Conservation (phyloP, 2,797 vertebrate species). For the Ciconia nigra region DNA sequence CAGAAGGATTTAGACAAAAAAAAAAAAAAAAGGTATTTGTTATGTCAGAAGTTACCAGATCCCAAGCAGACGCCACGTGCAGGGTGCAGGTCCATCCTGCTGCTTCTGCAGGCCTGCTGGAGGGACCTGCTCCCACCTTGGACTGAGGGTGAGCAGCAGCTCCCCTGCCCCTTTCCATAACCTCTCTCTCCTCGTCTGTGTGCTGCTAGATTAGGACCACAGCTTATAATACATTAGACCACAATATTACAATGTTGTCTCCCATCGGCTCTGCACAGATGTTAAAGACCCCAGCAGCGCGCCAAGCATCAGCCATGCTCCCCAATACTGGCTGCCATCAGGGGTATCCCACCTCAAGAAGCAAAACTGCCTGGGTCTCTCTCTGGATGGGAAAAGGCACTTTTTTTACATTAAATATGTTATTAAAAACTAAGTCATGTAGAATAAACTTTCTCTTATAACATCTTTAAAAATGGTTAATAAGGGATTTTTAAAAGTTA, state of each 20-base stretch:
- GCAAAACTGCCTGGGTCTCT: not conserved
- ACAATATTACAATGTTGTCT: accelerated
- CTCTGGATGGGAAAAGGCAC: not conserved
- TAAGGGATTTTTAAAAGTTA: constrained; percentile 5
- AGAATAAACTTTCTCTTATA: constrained; percentile 6
- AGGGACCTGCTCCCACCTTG: not conserved
- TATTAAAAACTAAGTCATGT: not conserved
- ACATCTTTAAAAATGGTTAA: not conserved
- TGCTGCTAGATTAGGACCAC: not conserved
- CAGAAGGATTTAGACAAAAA: not conserved
- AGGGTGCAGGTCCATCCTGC: not conserved
- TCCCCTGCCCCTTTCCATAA: not conserved
- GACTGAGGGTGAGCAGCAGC: not conserved
- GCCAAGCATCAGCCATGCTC: not conserved
- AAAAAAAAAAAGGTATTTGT: not conserved
- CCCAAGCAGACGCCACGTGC: accelerated
- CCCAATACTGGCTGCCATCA: not conserved
- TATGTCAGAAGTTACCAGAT: not conserved
- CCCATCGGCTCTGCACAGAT: accelerated
- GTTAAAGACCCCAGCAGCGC: not conserved
- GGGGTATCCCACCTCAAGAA: not conserved
- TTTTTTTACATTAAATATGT: not conserved
- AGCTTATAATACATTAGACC: not conserved
- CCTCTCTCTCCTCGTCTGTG: not conserved
- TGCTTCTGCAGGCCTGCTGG: not conserved